Evolutionary conservation across 2,888 invertebrate genomes (phyloP).

Genomic region (Ferdinandea cuprea): DNA sequence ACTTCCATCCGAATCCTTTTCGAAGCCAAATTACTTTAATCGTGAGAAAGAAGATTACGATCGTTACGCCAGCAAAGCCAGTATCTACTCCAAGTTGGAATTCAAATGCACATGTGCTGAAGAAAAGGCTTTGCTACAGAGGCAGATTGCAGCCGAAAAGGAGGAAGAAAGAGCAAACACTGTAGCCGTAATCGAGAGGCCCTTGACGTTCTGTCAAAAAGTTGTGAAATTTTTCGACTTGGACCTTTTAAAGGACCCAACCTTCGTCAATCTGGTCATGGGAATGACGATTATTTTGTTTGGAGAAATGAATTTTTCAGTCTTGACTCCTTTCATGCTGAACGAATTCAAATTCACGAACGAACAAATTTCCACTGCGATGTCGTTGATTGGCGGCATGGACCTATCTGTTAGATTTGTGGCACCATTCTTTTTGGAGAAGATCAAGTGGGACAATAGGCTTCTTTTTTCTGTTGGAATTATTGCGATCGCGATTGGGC

Average conservation of each 20-base stretch:
- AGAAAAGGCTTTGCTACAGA: slow-evolving; percentile 79
- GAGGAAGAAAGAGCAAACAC: slow-evolving; percentile 77
- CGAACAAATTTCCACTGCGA: slow-evolving; percentile 86
- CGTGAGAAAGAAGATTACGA: slow-evolving; percentile 84
- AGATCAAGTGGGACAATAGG: slow-evolving; percentile 88
- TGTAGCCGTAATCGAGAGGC: slow-evolving; percentile 78
- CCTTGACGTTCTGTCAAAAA: slow-evolving; percentile 85
- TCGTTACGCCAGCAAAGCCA: slow-evolving; percentile 79
- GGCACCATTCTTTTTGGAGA: slow-evolving; percentile 87
- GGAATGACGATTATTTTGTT: slow-evolving; percentile 90
- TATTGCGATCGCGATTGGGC: slow-evolving; percentile 83
- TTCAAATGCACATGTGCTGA: slow-evolving; percentile 80
- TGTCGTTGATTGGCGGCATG: slow-evolving; percentile 88
- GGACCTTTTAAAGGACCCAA: slow-evolving; percentile 87
- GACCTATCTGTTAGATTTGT: slow-evolving; percentile 87
- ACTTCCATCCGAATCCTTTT: slow-evolving; percentile 37
- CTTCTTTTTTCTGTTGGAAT: slow-evolving; percentile 88
- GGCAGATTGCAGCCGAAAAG: slow-evolving; percentile 67
- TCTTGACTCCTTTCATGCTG: slow-evolving; percentile 89
- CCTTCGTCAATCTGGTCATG: slow-evolving; percentile 88
- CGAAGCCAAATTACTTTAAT: slow-evolving; percentile 84
- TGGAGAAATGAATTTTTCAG: slow-evolving; percentile 89
- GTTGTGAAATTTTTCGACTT: slow-evolving; percentile 88
- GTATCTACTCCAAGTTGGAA: slow-evolving; percentile 78
- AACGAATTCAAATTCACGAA: slow-evolving; percentile 86